These are phyloP conservation scores for Spodoptera picta DNA, from an alignment of 2,888 invertebrate genomes.

Conservation along the genomic window DNA sequence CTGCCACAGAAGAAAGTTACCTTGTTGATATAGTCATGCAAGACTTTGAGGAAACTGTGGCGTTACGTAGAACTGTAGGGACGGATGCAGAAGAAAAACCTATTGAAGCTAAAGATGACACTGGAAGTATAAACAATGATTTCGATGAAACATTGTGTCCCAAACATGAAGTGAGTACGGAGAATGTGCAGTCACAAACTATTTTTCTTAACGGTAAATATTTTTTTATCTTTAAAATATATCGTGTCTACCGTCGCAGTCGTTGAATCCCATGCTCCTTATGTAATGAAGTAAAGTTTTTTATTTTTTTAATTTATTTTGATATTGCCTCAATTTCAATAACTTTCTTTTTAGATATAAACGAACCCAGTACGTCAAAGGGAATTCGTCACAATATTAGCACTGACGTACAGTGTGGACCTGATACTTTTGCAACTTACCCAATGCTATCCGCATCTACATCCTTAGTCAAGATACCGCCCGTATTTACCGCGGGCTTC, in stretches of 20 bases:
- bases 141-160: conserved; percentile 62
- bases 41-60: conserved; percentile 70
- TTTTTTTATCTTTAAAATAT: conserved; percentile 3
- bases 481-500: conserved; percentile 63
- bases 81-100: conserved; percentile 64
- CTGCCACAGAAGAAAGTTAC: conserved; percentile 68
- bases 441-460: conserved; percentile 67
- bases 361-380: conserved; percentile 85
- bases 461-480: conserved; percentile 66
- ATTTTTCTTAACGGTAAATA: conserved; percentile 79
- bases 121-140: conserved; percentile 55
- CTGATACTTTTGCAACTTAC: conserved; percentile 65
- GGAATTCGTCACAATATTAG: conserved; percentile 76
- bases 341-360: conserved; percentile 70
- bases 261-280: too few relatives aligned
- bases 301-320: neutral
- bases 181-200: conserved; percentile 69
- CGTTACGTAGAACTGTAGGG: conserved; percentile 70
- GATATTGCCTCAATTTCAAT: conserved; percentile 1
- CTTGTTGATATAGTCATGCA: conserved; percentile 74
- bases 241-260: too few relatives aligned
- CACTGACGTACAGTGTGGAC: conserved; percentile 82
- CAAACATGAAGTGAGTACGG: conserved; percentile 58
- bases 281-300: too few relatives aligned
- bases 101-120: conserved; percentile 44